phyloP scores from a whole-genome alignment of 1,140 invertebrate species.

The Melipona quadrifasciata region DNA sequence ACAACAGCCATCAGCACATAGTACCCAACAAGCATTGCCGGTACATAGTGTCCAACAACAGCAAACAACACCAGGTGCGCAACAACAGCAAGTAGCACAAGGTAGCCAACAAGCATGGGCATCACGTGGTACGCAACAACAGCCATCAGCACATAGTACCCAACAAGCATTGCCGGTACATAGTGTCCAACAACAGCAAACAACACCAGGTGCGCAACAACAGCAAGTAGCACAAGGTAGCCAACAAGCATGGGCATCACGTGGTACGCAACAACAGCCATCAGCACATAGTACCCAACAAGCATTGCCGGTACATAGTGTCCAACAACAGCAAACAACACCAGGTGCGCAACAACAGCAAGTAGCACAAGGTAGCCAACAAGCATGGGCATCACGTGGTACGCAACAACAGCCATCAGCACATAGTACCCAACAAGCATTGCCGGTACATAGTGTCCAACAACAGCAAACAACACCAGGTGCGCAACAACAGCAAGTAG shows the following conservation, averaged over 20 bases:
- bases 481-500: not conserved
- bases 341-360: not conserved
- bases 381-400: too few species aligned
- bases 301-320: too few species aligned
- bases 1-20: too few species aligned
- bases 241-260: too few species aligned
- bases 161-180: too few species aligned
- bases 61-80: not conserved
- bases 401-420: not conserved
- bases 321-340: not conserved
- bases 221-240: not conserved
- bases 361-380: not conserved
- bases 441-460: not conserved
- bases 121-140: too few species aligned
- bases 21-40: too few species aligned
- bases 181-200: not conserved
- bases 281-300: not conserved
- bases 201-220: not conserved
- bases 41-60: not conserved
- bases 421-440: too few species aligned
- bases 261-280: not conserved
- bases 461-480: conserved; percentile 14
- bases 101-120: too few species aligned
- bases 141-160: too few species aligned
- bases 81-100: not conserved